phyloP scores from a whole-genome alignment of 2,888 invertebrate genomes.

The Rhodophaea formosa region DNA sequence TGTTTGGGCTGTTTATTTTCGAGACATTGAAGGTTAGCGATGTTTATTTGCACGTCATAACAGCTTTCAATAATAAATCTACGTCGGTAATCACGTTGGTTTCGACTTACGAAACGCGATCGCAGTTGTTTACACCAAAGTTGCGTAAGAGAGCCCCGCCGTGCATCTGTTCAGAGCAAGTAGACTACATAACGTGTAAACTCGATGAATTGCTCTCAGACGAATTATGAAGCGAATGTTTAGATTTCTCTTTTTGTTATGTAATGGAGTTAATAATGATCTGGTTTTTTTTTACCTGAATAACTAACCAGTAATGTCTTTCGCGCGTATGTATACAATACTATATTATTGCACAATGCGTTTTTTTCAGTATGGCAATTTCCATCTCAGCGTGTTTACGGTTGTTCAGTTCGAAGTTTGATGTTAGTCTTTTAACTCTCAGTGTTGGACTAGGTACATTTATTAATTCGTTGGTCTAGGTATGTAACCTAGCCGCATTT shows the following conservation, averaged over 20 bases:
- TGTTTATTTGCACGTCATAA: background rate
- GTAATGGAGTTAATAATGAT: background rate
- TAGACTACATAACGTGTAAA: background rate
- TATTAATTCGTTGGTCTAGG: no score
- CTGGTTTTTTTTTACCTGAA: background rate
- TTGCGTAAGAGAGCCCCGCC: constrained; percentile 2
- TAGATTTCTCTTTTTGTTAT: background rate
- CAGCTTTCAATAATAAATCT: background rate
- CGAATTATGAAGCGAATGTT: constrained; percentile 1
- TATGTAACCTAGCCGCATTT: no score
- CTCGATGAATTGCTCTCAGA: background rate
- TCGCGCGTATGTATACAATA: no score
- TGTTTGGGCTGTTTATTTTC: no score
- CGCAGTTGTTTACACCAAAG: constrained; percentile 11
- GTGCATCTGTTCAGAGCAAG: background rate
- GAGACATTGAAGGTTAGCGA: no score
- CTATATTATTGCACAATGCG: no score
- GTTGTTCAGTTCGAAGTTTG: no score
- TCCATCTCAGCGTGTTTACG: no score
- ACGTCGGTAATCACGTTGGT: background rate
- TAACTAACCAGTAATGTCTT: no score
- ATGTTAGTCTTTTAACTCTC: no score
- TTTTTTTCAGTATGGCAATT: no score
- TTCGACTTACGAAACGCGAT: constrained; percentile 12
- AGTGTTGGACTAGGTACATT: no score